Conservation (phyloP, 2,888 invertebrate species). For the Dryococelus australis region DNA sequence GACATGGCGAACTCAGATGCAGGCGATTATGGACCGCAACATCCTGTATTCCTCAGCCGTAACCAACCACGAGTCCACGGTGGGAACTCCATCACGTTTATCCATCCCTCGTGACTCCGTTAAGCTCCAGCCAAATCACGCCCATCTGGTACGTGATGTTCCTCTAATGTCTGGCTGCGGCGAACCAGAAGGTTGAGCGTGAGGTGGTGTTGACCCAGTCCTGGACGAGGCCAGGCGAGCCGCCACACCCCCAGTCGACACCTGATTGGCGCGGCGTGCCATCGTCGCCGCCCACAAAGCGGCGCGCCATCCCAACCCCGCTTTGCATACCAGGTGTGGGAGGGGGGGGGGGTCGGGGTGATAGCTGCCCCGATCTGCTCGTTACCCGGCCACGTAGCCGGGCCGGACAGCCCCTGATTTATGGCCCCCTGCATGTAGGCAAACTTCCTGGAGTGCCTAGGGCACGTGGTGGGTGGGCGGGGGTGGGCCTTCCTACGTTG, state of each 20-base stretch:
- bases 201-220: no score
- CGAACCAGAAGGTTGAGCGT: no score
- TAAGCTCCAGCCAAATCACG: no score
- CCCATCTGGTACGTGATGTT: no score
- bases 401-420: conserved; percentile 3
- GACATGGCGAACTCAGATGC: no score
- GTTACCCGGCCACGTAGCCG: neutral
- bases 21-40: no score
- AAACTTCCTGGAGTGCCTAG: neutral
- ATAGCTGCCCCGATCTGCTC: conserved; percentile 7
- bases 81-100: no score
- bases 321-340: neutral
- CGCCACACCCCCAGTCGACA: neutral
- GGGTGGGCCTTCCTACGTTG: neutral
- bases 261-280: neutral
- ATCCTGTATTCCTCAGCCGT: no score
- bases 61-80: no score
- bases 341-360: neutral
- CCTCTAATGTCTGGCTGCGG: no score
- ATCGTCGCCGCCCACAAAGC: neutral
- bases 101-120: no score
- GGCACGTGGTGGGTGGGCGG: neutral
- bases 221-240: no score
- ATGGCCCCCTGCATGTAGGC: conserved; percentile 9
- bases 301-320: neutral